Base-by-base conservation (phyloP, 2,888 invertebrate species). In the Platycnemis pennipes region DNA sequence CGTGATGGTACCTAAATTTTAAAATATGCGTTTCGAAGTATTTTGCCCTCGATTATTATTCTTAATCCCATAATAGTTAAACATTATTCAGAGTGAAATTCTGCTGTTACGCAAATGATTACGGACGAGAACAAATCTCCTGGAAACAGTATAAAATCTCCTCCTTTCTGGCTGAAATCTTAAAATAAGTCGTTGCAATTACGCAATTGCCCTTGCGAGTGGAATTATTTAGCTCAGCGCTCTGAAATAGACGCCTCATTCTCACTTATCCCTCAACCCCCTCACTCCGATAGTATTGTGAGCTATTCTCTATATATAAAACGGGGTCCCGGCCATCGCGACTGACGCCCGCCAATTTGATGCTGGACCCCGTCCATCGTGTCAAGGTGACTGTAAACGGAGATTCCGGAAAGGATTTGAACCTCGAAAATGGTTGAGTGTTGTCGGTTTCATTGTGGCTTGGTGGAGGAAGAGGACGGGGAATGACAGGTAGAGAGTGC, bases 331-430 rank as follows among this genome's bases (percentile, higher is more conserved):
- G n/a, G 37, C 63, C 56, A 37, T 44, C 44, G 7, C 42, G 16
- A 7, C 26, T 22, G 37, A 56, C 37, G 46, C 46, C 53, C 89
- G 89, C 91, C 91, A 91, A 91, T 56, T 44, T 26, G 42, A 26
- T 63, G 42, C 63, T 91, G 91, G 91, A 91, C 37, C 13, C 7
- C 26, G 26, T 91, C 91, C 91, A 63, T 91, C 91, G 91, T 91
- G 91, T 91, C 91, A 91, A 91, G 91, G 91, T 91, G 91, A 91
- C 56, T 91, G 91, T 63, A 91, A 91, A 63, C 63, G 77, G 91
- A 91, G 56, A 91, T 63, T 91, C 63, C 91, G 42, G 2, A 42
- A 91, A 44, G 56, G 42, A 44, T 91, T 56, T n/a, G 53, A 44
- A 53, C 63, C 44, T 63, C 63, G 91, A 91, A 53, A 89, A 53